phyloP scores from a whole-genome alignment of 92 coral and sea anemone species.

The Epizoanthus stellaris region DNA sequence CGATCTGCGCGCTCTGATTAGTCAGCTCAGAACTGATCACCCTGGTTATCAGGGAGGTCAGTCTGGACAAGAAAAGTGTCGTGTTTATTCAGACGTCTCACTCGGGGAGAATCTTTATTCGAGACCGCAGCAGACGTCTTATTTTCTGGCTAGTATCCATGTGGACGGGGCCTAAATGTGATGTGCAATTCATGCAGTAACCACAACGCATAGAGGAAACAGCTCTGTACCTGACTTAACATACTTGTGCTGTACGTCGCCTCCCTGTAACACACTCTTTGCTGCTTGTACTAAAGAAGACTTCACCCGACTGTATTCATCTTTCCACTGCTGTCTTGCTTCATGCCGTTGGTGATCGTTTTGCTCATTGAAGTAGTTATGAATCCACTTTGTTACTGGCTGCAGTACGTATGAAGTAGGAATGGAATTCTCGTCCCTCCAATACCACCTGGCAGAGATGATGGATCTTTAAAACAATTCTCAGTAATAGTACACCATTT shows the following conservation, averaged over 20 bases:
- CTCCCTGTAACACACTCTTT: slow-evolving; percentile 40
- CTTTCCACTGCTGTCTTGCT: slow-evolving; percentile 67
- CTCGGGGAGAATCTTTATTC: too few species aligned
- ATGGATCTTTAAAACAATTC: not conserved
- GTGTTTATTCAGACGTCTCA: too few species aligned
- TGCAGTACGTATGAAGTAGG: slow-evolving; percentile 78
- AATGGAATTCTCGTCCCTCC: slow-evolving; percentile 72
- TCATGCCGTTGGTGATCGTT: slow-evolving; percentile 43
- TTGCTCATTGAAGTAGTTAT: slow-evolving; percentile 55
- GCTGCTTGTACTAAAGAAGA: slow-evolving; percentile 62
- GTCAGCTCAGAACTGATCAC: too few species aligned
- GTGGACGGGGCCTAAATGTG: too few species aligned
- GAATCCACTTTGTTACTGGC: slow-evolving; percentile 81
- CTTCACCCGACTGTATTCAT: slow-evolving; percentile 54
- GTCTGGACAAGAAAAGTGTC: too few species aligned
- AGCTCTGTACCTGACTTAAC: slow-evolving; percentile 65
- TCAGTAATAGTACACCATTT: not conserved
- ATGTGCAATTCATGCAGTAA: too few species aligned
- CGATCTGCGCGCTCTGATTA: too few species aligned
- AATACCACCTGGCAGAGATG: slow-evolving; percentile 68
- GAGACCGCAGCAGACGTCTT: too few species aligned
- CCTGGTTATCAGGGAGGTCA: too few species aligned
- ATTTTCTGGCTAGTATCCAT: too few species aligned
- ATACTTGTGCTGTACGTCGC: slow-evolving; percentile 60
- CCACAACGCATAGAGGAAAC: not conserved